Base-by-base conservation (phyloP, 2,888 invertebrate species). In the Stictocephala bisonia region DNA sequence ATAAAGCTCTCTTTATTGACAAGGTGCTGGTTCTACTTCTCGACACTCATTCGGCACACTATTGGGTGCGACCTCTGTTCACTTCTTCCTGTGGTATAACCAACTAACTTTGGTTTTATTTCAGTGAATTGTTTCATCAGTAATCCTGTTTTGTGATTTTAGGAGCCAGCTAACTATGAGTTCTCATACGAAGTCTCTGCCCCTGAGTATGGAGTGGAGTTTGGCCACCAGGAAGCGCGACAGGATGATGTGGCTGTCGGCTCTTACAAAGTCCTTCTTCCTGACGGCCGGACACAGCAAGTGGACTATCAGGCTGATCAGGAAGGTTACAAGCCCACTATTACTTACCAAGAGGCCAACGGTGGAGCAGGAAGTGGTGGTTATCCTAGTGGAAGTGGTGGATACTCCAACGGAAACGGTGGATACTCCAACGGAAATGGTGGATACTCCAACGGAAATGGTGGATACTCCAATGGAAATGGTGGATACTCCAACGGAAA, bases 101-200 rank as follows among this genome's bases (percentile, higher is more conserved):
- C 15, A 6, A 44, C 44, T 22, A 50, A 7, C 6, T 50, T 50
- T 51, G 3, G n/a, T n/a, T n/a, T n/a, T n/a, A n/a, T n/a, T n/a
- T n/a, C n/a, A n/a, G n/a, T n/a, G n/a, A n/a, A n/a, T n/a, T n/a
- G n/a, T n/a, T n/a, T n/a, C n/a, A n/a, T n/a, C n/a, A n/a, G n/a
- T n/a, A n/a, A n/a, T n/a, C n/a, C n/a, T n/a, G n/a, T 60, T 7
- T n/a, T n/a, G n/a, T n/a, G n/a, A n/a, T 71, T 81, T 56, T 81
- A 94, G 93, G 93, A 90, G 84, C 93, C 93, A 78, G 93, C 93
- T 78, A 93, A 93, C 85, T 94, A 94, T 85, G 91, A 93, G 86
- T 94, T 93, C 87, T 91, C 90, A 83, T 94, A 93, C 86, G 91
- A 93, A 84, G 94, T 94, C 81, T 91, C 92, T 82, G 93, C 93